Evolutionary conservation across 2,888 invertebrate species (phyloP).

Genomic region (Amblyteles armatorius): DNA sequence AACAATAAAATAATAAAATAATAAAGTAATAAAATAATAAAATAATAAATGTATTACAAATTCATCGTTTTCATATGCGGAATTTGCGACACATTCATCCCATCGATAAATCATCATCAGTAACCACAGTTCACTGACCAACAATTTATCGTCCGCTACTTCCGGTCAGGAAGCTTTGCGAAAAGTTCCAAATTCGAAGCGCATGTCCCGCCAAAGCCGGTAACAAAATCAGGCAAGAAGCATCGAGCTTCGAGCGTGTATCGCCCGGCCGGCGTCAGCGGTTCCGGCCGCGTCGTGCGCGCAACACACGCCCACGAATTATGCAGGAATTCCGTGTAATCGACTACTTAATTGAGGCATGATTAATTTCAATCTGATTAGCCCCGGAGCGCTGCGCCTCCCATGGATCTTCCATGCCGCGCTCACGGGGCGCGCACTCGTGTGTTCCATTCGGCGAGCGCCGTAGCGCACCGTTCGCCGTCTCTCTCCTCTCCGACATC

Average conservation of each 20-base stretch:
- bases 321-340: constrained; percentile 73
- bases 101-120: no score
- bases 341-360: constrained; percentile 73
- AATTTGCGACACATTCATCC: no score
- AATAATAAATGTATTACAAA: no score
- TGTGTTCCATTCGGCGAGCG: background rate
- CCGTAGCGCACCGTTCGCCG: background rate
- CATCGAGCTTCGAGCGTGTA: constrained; percentile 28
- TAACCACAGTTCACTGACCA: no score
- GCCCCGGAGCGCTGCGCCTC: constrained; percentile 48
- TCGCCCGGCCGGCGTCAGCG: constrained; percentile 46
- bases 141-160: no score
- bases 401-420: constrained; percentile 45
- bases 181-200: background rate
- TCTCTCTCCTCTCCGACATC: constrained; percentile 9
- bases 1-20: no score
- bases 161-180: background rate
- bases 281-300: constrained; percentile 5
- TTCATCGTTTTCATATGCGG: no score
- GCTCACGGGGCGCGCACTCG: background rate
- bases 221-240: constrained; percentile 1
- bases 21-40: no score
- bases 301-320: constrained; percentile 59
- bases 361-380: constrained; percentile 73
- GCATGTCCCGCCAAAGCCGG: no score